A percentile compares a stretch with the other conserved stretches of the same genome.
These are phyloP conservation scores for Acanthococcus lagerstroemiae DNA, from an alignment of 2,888 invertebrate species.

Conservation along the genomic window DNA sequence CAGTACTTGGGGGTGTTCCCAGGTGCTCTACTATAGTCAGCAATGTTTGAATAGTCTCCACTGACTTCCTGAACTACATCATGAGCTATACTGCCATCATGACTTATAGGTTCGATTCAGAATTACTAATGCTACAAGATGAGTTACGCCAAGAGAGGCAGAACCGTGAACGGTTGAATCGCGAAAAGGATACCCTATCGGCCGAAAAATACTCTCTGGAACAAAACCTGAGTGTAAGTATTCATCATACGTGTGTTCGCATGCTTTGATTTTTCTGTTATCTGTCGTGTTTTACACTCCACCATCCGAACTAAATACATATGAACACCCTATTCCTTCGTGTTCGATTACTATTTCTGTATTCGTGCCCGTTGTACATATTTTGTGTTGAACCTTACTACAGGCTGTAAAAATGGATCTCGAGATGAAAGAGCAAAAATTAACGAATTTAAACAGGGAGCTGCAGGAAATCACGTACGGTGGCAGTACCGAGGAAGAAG, in stretches of 20 bases:
- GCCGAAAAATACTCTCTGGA: conserved; percentile 81
- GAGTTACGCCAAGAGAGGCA: conserved; percentile 70
- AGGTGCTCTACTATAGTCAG: too few species aligned
- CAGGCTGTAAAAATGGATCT: conserved; percentile 78
- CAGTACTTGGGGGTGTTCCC: too few species aligned
- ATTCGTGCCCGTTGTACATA: conserved; percentile 37
- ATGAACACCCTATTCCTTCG: not conserved
- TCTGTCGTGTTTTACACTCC: not conserved
- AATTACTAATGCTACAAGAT: conserved; percentile 70
- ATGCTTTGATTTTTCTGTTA: too few species aligned
- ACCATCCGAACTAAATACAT: not conserved
- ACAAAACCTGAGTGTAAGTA: conserved; percentile 68
- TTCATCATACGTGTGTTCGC: not conserved
- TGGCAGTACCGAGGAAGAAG: conserved; percentile 75
- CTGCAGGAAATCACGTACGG: conserved; percentile 73
- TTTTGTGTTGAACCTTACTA: conserved; percentile 8
- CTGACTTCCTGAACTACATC: too few species aligned
- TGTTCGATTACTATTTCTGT: not conserved
- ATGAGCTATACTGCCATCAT: too few species aligned
- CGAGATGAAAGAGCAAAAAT: conserved; percentile 79
- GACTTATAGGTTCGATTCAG: conserved; percentile 62
- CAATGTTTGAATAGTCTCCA: too few species aligned
- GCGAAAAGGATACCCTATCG: conserved; percentile 74
- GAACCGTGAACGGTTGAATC: conserved; percentile 63
- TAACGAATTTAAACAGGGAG: conserved; percentile 66